phyloP scores from a whole-genome alignment of 2,113 vertebrate species.

The Syngnathus scovelli region DNA sequence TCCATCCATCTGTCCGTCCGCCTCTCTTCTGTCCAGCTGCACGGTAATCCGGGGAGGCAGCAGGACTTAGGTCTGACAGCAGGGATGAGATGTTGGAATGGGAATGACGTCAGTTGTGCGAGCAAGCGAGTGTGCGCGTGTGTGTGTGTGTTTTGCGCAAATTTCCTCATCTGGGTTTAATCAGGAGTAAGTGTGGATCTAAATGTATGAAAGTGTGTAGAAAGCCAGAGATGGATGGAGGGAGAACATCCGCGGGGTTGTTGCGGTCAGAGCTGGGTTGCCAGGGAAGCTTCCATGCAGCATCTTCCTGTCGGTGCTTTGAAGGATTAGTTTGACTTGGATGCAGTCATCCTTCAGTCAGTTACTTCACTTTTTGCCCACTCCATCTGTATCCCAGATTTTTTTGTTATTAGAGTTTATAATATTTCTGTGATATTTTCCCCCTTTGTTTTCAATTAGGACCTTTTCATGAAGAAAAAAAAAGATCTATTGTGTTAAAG shows the following conservation, averaged over 20 bases:
- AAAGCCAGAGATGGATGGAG: slow-evolving; percentile 32
- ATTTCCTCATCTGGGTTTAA: slow-evolving; percentile 67
- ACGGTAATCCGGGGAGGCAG: slow-evolving; percentile 61
- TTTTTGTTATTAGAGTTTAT: too few species aligned
- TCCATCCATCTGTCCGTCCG: slow-evolving; percentile 25
- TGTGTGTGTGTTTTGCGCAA: slow-evolving; percentile 45
- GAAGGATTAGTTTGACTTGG: background rate
- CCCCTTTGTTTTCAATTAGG: background rate
- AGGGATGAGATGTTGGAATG: slow-evolving; percentile 64
- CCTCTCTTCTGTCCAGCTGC: slow-evolving; percentile 54
- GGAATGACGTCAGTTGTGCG: slow-evolving; percentile 60
- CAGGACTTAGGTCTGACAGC: slow-evolving; percentile 60
- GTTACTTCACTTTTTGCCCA: too few species aligned
- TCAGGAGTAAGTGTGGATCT: slow-evolving; percentile 41
- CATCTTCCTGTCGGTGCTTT: background rate
- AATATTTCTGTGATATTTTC: background rate
- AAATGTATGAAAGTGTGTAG: slow-evolving; percentile 1
- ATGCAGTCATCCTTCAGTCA: background rate
- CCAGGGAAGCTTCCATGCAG: slow-evolving; percentile 16
- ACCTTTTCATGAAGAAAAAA: background rate
- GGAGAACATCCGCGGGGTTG: slow-evolving; percentile 3
- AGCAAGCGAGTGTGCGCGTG: slow-evolving; percentile 23
- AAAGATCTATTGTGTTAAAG: background rate
- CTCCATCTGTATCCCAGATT: background rate
- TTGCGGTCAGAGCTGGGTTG: slow-evolving; percentile 14